Conservation (phyloP, 2,113 vertebrate genomes). For the Mus spicilegus region DNA sequence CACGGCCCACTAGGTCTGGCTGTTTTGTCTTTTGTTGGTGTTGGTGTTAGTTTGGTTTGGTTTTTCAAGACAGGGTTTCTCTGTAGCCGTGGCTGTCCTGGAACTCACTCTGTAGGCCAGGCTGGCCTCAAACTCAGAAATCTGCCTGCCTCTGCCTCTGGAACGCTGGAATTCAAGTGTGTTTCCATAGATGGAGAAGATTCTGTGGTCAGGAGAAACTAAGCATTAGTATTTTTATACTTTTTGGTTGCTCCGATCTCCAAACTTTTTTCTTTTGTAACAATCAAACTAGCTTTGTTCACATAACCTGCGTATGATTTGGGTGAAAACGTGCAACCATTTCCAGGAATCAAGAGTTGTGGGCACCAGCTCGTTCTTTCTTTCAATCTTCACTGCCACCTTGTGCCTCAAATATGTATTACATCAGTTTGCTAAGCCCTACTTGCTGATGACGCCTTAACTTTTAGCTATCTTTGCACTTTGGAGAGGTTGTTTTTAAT, state of each 20-base stretch:
- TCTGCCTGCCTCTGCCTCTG: not conserved
- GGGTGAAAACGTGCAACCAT: slow-evolving; percentile 80
- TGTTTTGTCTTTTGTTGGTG: slow-evolving; percentile 9
- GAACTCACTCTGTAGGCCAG: not conserved
- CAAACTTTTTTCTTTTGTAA: slow-evolving; percentile 57
- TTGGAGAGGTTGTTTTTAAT: slow-evolving; percentile 49
- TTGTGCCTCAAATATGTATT: slow-evolving; percentile 82
- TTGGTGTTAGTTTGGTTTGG: not conserved
- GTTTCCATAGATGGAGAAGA: not conserved
- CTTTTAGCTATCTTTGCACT: slow-evolving; percentile 34
- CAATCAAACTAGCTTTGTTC: slow-evolving; percentile 76
- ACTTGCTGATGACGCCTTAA: not conserved
- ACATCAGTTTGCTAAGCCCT: slow-evolving; percentile 39
- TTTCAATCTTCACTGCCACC: slow-evolving; percentile 86
- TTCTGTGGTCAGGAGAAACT: not conserved
- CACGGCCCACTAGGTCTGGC: not conserved
- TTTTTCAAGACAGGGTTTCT: not conserved
- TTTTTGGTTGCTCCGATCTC: slow-evolving; percentile 13
- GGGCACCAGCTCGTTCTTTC: slow-evolving; percentile 52
- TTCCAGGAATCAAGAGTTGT: slow-evolving; percentile 74
- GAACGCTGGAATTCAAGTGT: not conserved
- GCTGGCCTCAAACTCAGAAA: not conserved
- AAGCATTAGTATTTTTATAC: slow-evolving; percentile 37
- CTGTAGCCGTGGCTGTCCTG: not conserved
- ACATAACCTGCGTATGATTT: slow-evolving; percentile 86